Conservation (phyloP, 2,888 invertebrate species). For the Phragmatobia fuliginosa region DNA sequence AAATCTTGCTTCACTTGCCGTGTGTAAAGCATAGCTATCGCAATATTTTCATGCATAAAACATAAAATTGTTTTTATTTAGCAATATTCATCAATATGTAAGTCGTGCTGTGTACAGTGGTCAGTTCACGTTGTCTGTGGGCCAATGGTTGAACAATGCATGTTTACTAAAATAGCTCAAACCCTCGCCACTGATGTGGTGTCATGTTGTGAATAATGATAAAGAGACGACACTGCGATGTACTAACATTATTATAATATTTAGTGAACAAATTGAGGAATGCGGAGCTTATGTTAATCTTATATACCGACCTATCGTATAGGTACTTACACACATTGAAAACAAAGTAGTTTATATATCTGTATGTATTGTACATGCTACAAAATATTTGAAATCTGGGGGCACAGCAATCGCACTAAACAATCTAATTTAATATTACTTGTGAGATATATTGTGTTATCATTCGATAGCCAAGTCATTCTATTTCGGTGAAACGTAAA, state of each 20-base stretch:
- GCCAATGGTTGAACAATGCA: slow-evolving; percentile 61
- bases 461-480: too few relatives aligned
- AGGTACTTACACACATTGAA: neutral
- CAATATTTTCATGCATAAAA: slow-evolving; percentile 10
- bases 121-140: slow-evolving; percentile 42
- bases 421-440: too few relatives aligned
- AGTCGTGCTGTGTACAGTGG: slow-evolving; percentile 20
- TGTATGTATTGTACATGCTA: neutral
- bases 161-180: slow-evolving; percentile 56
- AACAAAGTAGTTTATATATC: neutral
- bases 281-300: slow-evolving; percentile 17
- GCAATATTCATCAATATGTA: slow-evolving; percentile 51
- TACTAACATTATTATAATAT: slow-evolving; percentile 30
- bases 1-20: neutral
- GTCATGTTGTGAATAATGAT: slow-evolving; percentile 62
- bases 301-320: neutral
- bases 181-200: slow-evolving; percentile 35
- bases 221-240: slow-evolving; percentile 32
- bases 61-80: slow-evolving; percentile 36
- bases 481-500: too few relatives aligned
- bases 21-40: neutral
- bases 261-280: slow-evolving; percentile 45
- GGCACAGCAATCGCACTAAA: too few relatives aligned
- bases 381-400: neutral
- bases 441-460: too few relatives aligned